Base-by-base conservation (phyloP, 2,888 invertebrate species). In the Erpobdella octoculata region DNA sequence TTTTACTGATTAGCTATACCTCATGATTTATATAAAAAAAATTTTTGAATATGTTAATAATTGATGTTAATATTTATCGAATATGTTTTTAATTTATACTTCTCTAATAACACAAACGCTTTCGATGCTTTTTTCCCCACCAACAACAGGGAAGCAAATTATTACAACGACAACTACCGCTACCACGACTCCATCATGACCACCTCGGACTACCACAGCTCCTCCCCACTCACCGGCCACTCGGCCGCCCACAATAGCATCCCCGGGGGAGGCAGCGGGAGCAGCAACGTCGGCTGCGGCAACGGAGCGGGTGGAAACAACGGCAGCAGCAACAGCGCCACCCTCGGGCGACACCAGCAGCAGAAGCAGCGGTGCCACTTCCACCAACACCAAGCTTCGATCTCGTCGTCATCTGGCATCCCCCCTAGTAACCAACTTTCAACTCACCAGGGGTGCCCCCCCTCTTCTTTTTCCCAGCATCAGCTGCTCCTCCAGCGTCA, bases 161-260 rank as follows among this genome's bases (percentile, higher is more conserved):
- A 58, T 28, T 25, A 36, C 65, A 65, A 65, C 37, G 37, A 65
- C 65, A 36, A 36, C 65, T 36, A 35, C 36, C 33, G 53, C 53
- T 28, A 25, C 8, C 53, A 53, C 53, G 53, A 53, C 6, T 53
- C 53, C 53, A 53, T 53, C 12, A 65, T 36, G 37, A 21, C 33
- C 2, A 35, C 65, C 2, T 65, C 36, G 2, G 36, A 65, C n/a
- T 21, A 65, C 33, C 65, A 65, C 65, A 21, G 21, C n/a, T 33
- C 21, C 18, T 65, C 65, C 5, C 25, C 37, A 35, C 37, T 36
- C 37, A 36, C 65, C 33, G 25, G 28, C 15, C n/a, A 58, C 58
- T 58, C 8, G 21, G 8, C n/a, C 18, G n/a, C 58, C 28, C 58
- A 21, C 8, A 21, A 9, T 28, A 18, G 46, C 18, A 41, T 15